Evolutionary conservation across 2,797 vertebrate species (phyloP), one percentile per base, ranked within the genome.

Genomic region (Falco naumanni): DNA sequence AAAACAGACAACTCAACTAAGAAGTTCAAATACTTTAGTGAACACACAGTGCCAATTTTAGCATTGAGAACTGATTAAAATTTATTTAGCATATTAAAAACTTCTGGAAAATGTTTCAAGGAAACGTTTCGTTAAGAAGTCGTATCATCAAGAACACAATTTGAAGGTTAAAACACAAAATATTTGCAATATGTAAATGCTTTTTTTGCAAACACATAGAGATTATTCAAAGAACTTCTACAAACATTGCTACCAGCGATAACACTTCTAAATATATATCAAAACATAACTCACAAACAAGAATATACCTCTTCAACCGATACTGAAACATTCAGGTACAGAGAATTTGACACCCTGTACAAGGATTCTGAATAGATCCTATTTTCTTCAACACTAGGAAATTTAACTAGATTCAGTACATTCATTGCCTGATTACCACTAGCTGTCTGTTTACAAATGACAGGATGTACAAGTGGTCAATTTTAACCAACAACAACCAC

Each of bases 21-120:
- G 56, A 91, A 89, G 12, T 86, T 91, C 71, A 89, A 94, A 77
- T 39, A 74, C 56, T 56, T 51, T 63, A 76, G 8, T 39, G 85
- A 95, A 84, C 12, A 48, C 61, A 65, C 7, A 89, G 16, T 41
- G 15, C 31, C 84, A 59, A 86, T 64, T 79, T 87, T 10, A 91
- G 72, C 77, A 66, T 3, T 41, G 22, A 90, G 13, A 95, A 82
- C 26, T 56, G 37, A 96, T 90, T 90, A 45, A 82, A 84, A 91
- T 68, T 33, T 84, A 84, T 86, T 94, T 94, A 84, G 90, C 68
- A 70, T 53, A 96, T 74, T 87, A 94, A 89, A 87, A 14, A 25
- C 74, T 84, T 71, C 28, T 47, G 60, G 59, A 93, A 93, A 48
- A 76, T 4, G 26, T 57, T 94, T 90, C 47, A 92, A 82, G 61